Evolutionary conservation across 2,797 vertebrate genomes (phyloP).

Genomic region (Rallus crepitans): DNA sequence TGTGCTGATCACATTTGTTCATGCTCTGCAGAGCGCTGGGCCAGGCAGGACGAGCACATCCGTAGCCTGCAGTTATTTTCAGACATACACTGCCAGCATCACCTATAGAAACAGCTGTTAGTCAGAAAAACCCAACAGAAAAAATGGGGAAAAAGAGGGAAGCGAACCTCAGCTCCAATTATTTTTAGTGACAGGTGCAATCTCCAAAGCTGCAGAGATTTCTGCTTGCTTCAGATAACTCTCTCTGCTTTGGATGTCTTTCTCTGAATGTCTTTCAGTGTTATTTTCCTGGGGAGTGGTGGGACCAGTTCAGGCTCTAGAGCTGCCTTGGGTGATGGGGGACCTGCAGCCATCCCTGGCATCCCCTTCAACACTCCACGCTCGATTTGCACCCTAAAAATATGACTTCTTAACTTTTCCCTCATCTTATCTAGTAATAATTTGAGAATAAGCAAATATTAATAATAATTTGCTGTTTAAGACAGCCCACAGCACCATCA

Average conservation of each 20-base stretch:
- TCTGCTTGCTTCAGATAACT: slow-evolving; percentile 25
- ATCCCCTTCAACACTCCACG: background rate
- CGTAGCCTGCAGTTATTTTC: background rate
- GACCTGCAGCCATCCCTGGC: background rate
- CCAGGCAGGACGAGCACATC: background rate
- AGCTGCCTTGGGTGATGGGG: background rate
- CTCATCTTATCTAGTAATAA: background rate
- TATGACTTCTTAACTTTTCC: rapidly evolving
- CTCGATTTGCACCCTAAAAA: background rate
- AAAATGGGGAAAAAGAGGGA: background rate
- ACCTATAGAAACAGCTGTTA: background rate
- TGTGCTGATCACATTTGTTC: background rate
- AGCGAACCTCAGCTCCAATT: background rate
- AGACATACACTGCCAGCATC: background rate
- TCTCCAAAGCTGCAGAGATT: slow-evolving; percentile 49
- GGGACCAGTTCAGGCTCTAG: rapidly evolving
- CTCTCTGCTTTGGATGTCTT: background rate
- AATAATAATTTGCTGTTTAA: background rate
- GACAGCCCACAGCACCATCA: background rate
- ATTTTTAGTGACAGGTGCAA: slow-evolving; percentile 25
- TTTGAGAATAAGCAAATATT: background rate
- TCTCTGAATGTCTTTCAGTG: background rate
- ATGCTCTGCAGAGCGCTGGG: background rate
- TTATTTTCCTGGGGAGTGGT: background rate
- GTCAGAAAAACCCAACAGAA: background rate